Evolutionary conservation across 1,140 invertebrate genomes (phyloP), one percentile per base, ranked within the genome.

Genomic region (Habropoda laboriosa): DNA sequence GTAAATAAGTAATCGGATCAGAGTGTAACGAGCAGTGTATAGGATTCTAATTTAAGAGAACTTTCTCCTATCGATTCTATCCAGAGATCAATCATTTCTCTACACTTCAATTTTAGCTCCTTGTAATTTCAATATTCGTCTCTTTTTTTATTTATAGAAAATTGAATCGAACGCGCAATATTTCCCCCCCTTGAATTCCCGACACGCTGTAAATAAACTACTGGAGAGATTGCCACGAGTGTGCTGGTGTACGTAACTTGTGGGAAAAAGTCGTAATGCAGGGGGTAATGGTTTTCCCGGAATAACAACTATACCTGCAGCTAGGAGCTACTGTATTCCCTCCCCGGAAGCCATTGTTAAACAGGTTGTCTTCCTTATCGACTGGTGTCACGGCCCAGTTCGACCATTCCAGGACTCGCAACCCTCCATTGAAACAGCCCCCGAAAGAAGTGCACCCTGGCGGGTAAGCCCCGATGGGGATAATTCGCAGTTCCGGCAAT

Each of bases 401-500:
- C 35, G 70, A 51, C 27, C 45, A 30, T 72, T 80, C 60, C 55
- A 51, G 60, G 63, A 74, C 63, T 58, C 38, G 63, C 72, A 53
- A 73, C 63, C 63, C 60, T 83, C 67, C 49, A 58, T 75, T 60
- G 63, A 73, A 67, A 42, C 61, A 60, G n/a, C 55, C 71, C n/a
- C 38, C 45, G 61, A 63, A 82, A 82, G 80, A 82, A 86, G 61
- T 83, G 84, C 85, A 55, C 55, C 66, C 84, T 83, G 51, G 55
- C 79, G 74, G 79, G 70, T 81, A 81, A 84, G 70, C 76, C 55
- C 79, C 82, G 82, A 82, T 66, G 75, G 81, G 83, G 86, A 82
- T 89, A 89, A 90, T 90, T 89, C 83, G 42, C 86, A 90, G 87
- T 89, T 88, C 86, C 87, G 86, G 82, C 70, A 86, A 87, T 87